These are phyloP conservation scores for Malthinus flaveolus DNA, from an alignment of 2,888 invertebrate species.

Conservation along the genomic window DNA sequence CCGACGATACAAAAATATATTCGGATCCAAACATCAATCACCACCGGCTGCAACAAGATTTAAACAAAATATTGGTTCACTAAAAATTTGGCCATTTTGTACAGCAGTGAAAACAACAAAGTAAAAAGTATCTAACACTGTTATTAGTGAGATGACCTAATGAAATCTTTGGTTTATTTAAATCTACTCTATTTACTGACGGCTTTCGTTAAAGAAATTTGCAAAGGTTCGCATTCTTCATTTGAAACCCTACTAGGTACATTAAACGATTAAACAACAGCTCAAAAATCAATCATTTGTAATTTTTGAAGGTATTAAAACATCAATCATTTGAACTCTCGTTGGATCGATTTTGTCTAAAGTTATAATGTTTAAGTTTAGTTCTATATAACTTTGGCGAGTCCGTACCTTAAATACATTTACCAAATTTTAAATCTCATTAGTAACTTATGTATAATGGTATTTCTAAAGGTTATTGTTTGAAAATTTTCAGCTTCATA, in stretches of 20 bases:
- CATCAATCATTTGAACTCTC: not conserved
- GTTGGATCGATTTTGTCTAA: not conserved
- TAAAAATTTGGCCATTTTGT: no score
- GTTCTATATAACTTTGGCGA: no score
- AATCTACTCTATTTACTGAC: constrained; percentile 12
- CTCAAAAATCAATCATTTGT: not conserved
- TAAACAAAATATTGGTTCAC: no score
- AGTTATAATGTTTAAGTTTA: no score
- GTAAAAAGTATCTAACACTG: constrained; percentile 6
- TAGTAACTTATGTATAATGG: not conserved
- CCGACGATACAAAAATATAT: no score
- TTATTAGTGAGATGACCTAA: constrained; percentile 20
- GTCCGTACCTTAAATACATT: no score
- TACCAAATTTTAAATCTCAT: not conserved
- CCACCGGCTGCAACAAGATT: no score
- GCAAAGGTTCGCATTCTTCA: constrained; percentile 9
- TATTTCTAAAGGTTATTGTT: constrained; percentile 19
- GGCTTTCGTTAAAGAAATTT: constrained; percentile 13
- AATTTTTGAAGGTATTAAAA: constrained; percentile 2
- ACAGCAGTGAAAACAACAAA: constrained; percentile 1
- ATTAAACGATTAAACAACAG: constrained; percentile 9
- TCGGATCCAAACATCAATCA: no score
- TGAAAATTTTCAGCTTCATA: constrained; percentile 11
- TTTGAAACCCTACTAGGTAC: constrained; percentile 9
- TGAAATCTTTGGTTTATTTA: constrained; percentile 5